Percentiles rank a stretch among this genome's conserved stretches.
These are phyloP conservation scores for Nemotelus nigrinus DNA, from an alignment of 2,888 invertebrate genomes.

Conservation along the genomic window DNA sequence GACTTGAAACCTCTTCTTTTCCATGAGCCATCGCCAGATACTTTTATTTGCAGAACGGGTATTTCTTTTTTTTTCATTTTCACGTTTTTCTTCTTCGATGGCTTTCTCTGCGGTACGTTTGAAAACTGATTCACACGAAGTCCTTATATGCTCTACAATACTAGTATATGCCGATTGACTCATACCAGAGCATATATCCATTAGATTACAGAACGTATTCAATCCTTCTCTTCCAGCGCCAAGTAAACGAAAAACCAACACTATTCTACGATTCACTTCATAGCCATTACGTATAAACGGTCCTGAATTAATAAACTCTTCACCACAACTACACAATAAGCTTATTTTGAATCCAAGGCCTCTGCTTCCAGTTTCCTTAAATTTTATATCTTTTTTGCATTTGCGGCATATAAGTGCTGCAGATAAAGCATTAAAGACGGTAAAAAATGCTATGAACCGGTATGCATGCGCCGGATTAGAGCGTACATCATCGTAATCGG, in stretches of 20 bases:
- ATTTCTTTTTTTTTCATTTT: background rate
- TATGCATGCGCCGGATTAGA: too few relatives aligned
- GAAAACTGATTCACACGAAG: background rate
- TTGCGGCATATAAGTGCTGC: too few relatives aligned
- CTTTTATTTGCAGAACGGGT: background rate
- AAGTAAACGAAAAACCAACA: constrained; percentile 1
- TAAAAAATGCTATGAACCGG: too few relatives aligned
- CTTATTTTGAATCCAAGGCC: too few relatives aligned
- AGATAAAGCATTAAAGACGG: too few relatives aligned
- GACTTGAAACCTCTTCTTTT: background rate
- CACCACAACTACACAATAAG: too few relatives aligned
- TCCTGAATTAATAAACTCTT: too few relatives aligned
- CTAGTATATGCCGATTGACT: background rate
- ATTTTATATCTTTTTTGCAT: too few relatives aligned
- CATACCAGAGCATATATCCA: background rate
- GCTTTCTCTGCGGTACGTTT: background rate
- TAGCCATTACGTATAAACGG: background rate
- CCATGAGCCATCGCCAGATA: background rate
- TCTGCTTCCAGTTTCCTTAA: too few relatives aligned
- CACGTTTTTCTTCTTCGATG: background rate
- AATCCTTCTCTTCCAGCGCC: background rate
- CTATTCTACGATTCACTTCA: background rate
- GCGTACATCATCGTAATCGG: too few relatives aligned
- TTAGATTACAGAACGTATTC: background rate
- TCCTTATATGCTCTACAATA: background rate